A percentile compares a stretch with the other conserved stretches of the same genome.
phyloP scores from a whole-genome alignment of 1,140 invertebrate genomes.

The Pseudomyrmex sp. region DNA sequence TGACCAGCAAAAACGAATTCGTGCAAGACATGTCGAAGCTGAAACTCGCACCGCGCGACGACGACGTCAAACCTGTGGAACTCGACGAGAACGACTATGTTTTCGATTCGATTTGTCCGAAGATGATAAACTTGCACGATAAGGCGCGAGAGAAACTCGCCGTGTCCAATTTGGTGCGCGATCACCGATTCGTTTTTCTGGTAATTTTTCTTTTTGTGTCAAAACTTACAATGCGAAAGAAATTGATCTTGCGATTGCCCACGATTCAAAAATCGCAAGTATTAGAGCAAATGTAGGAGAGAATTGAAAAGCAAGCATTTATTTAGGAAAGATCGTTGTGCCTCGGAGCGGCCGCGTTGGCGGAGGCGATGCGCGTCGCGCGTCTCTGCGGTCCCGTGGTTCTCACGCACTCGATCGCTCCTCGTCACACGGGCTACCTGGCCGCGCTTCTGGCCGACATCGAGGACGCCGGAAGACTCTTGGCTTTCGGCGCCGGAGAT shows the following conservation, averaged over 20 bases:
- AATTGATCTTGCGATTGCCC: neutral
- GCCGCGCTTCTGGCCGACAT: conserved; percentile 88
- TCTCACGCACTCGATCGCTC: conserved; percentile 91
- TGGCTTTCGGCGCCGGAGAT: conserved; percentile 86
- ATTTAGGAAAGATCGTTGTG: conserved; percentile 90
- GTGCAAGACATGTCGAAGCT: conserved; percentile 78
- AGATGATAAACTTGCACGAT: conserved; percentile 89
- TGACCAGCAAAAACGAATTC: conserved; percentile 72
- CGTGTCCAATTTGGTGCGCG: conserved; percentile 86
- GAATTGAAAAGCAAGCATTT: neutral
- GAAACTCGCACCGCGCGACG: conserved; percentile 67
- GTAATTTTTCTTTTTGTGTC: conserved; percentile 78
- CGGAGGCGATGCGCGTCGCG: conserved; percentile 87
- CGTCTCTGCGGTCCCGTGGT: conserved; percentile 90
- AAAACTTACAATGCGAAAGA: neutral
- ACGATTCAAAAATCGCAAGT: neutral
- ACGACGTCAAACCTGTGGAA: conserved; percentile 53
- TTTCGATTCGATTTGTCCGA: conserved; percentile 89
- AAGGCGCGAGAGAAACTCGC: conserved; percentile 86
- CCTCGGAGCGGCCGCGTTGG: conserved; percentile 90
- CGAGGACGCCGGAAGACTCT: conserved; percentile 86
- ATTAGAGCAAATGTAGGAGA: neutral
- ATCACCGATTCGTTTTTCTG: conserved; percentile 87
- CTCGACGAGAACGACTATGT: conserved; percentile 75
- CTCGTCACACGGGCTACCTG: conserved; percentile 90